These are phyloP conservation scores for Cyaniris semiargus DNA, from an alignment of 2,888 invertebrate genomes.

Conservation along the genomic window DNA sequence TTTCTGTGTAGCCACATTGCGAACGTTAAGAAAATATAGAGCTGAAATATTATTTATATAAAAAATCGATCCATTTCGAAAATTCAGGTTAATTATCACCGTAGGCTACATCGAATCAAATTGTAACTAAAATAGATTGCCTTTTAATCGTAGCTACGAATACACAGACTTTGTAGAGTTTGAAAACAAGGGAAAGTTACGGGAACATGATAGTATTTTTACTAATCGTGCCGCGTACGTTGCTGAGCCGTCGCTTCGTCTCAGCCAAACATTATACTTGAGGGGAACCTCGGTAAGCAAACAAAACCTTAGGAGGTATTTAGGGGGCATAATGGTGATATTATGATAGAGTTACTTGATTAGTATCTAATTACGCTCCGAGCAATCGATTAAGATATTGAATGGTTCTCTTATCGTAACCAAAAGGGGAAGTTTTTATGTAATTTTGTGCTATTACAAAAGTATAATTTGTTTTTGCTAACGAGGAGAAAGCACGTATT, in stretches of 20 bases:
- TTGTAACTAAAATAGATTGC: not conserved
- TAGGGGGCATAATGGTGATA: not conserved
- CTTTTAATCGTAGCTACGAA: not conserved
- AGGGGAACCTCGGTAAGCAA: not conserved
- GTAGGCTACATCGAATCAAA: not conserved
- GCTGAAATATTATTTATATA: not conserved
- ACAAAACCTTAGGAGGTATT: not conserved
- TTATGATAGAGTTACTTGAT: not conserved
- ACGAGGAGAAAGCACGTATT: constrained; percentile 22
- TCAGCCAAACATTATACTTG: not conserved
- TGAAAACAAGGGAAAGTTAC: not conserved
- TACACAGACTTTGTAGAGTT: not conserved
- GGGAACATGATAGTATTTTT: not conserved
- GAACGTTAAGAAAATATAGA: not conserved
- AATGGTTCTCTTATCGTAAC: not conserved
- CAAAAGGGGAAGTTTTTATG: constrained; percentile 6
- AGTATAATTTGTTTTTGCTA: constrained; percentile 18
- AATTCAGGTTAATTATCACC: not conserved
- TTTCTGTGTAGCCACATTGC: not conserved
- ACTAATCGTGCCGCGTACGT: not conserved
- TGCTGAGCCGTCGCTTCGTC: not conserved
- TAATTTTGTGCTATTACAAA: constrained; percentile 12
- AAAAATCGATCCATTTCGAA: not conserved
- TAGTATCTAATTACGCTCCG: not conserved
- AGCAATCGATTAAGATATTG: not conserved